These are phyloP conservation scores for Pterois miles DNA, from an alignment of 2,797 vertebrate species.

Conservation along the genomic window DNA sequence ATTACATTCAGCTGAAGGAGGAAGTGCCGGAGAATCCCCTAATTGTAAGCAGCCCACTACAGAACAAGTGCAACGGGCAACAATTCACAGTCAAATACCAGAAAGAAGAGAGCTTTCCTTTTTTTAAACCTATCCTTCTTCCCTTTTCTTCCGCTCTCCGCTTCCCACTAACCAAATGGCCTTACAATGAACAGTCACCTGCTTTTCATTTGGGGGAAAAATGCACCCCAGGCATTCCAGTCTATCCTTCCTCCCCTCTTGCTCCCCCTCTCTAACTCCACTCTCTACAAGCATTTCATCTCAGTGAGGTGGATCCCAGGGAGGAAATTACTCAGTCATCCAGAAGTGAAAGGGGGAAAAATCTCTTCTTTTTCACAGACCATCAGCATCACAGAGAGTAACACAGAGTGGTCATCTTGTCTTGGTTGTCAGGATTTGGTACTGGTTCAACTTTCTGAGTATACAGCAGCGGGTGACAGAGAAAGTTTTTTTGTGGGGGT, in stretches of 20 bases:
- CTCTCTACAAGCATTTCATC: slow-evolving; percentile 74
- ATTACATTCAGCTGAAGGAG: slow-evolving; percentile 37
- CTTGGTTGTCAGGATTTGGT: slow-evolving; percentile 4
- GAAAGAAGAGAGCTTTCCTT: slow-evolving; percentile 29
- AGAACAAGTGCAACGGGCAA: slow-evolving; percentile 59
- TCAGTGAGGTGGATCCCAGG: slow-evolving; percentile 72
- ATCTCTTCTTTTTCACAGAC: slow-evolving; percentile 41
- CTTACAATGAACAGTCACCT: slow-evolving; percentile 82
- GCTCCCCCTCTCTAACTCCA: slow-evolving; percentile 17
- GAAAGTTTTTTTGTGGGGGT: background rate
- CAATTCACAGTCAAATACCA: slow-evolving; percentile 55
- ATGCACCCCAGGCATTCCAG: slow-evolving; percentile 80
- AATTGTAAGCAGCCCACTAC: slow-evolving; percentile 46
- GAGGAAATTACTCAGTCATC: slow-evolving; percentile 82
- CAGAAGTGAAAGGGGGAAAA: slow-evolving; percentile 62
- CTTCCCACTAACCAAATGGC: slow-evolving; percentile 69
- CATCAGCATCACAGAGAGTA: slow-evolving; percentile 27
- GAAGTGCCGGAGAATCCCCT: slow-evolving; percentile 47
- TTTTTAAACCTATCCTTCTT: slow-evolving; percentile 47
- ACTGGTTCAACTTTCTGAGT: slow-evolving; percentile 4
- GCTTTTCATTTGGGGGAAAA: slow-evolving; percentile 83
- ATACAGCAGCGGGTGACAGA: background rate
- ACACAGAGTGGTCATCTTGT: slow-evolving; percentile 24
- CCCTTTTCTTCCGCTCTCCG: slow-evolving; percentile 63
- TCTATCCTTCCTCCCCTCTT: slow-evolving; percentile 20